A percentile compares a stretch with the other conserved stretches of the same genome.
phyloP scores from a whole-genome alignment of 2,113 vertebrate species.

The Corythoichthys haematopterus region DNA sequence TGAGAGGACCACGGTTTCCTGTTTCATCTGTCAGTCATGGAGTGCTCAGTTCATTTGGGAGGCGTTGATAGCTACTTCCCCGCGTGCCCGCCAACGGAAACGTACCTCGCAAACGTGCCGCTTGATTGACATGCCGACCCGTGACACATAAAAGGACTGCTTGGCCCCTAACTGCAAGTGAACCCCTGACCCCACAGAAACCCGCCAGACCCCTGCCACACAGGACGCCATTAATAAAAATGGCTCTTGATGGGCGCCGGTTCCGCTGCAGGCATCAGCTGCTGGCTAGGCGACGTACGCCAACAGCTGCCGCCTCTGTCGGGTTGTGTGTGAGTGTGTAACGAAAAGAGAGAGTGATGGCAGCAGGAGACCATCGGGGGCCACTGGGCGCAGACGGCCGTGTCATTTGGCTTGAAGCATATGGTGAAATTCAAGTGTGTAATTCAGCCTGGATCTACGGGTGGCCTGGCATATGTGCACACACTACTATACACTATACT shows the following conservation, averaged over 20 bases:
- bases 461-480: slow-evolving; percentile 36
- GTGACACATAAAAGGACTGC: slow-evolving; percentile 17
- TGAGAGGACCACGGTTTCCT: background rate
- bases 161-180: slow-evolving; percentile 28
- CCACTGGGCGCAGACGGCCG: slow-evolving; percentile 58
- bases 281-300: slow-evolving; percentile 52
- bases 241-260: slow-evolving; percentile 38
- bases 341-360: slow-evolving; percentile 52
- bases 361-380: slow-evolving; percentile 49
- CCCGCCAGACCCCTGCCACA: slow-evolving; percentile 19
- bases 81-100: background rate
- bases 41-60: background rate
- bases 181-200: slow-evolving; percentile 25
- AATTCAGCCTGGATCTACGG: slow-evolving; percentile 67
- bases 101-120: background rate
- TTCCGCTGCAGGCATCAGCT: slow-evolving; percentile 54
- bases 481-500: slow-evolving; percentile 15
- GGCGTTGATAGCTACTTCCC: background rate
- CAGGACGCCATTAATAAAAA: slow-evolving; percentile 40
- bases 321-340: slow-evolving; percentile 21
- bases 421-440: slow-evolving; percentile 63
- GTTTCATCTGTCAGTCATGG: background rate
- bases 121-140: slow-evolving; percentile 27
- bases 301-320: slow-evolving; percentile 58
- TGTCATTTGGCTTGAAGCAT: slow-evolving; percentile 65